Evolutionary conservation across 2,888 invertebrate genomes (phyloP).

Genomic region (Sinopyrophorus schimmeli): DNA sequence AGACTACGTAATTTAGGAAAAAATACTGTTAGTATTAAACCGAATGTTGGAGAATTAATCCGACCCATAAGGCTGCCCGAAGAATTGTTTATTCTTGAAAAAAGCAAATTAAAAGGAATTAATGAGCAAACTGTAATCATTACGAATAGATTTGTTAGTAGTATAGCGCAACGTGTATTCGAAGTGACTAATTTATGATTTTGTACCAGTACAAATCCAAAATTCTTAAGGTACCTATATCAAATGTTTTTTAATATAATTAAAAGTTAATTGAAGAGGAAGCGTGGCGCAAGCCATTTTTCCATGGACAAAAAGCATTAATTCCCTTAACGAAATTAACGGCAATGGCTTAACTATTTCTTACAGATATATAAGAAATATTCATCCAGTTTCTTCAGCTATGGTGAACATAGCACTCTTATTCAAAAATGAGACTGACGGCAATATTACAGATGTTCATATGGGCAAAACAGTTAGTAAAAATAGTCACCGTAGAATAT

Average conservation of each 20-base stretch:
- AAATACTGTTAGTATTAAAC: conserved; percentile 70
- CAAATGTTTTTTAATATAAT: too few species aligned
- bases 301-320: conserved; percentile 62
- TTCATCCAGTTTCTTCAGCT: conserved; percentile 77
- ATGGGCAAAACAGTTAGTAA: conserved; percentile 70
- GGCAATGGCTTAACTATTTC: conserved; percentile 69
- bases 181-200: conserved; percentile 79
- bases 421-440: conserved; percentile 72
- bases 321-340: conserved; percentile 72
- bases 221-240: conserved; percentile 49
- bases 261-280: too few species aligned
- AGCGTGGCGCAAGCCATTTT: too few species aligned
- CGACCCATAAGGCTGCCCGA: conserved; percentile 78
- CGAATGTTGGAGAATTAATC: conserved; percentile 86
- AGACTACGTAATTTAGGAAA: conserved; percentile 51
- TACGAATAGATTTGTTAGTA: conserved; percentile 36
- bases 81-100: conserved; percentile 70
- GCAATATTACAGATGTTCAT: conserved; percentile 70
- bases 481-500: not conserved
- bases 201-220: conserved; percentile 54
- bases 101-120: conserved; percentile 87
- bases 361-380: conserved; percentile 75
- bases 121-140: conserved; percentile 70
- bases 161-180: conserved; percentile 62
- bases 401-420: conserved; percentile 83